Conservation (phyloP, 2,888 invertebrate genomes). For the Eueremaeus valkanovi region DNA sequence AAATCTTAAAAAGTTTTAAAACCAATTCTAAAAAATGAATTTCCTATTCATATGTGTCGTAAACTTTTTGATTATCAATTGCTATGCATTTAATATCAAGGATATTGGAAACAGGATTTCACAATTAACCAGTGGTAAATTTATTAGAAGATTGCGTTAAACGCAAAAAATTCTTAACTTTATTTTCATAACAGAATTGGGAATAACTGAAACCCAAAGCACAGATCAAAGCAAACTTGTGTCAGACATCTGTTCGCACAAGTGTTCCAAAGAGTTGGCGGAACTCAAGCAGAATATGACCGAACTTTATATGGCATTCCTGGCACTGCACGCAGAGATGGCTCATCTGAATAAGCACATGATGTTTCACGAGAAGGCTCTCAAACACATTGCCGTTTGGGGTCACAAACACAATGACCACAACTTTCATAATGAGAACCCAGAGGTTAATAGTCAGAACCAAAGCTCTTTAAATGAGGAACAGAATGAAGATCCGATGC, state of each 20-base stretch:
- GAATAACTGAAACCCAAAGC: not conserved
- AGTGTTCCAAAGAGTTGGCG: constrained; percentile 1
- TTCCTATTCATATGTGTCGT: not conserved
- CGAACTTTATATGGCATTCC: not conserved
- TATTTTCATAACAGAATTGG: not conserved
- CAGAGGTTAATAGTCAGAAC: not conserved
- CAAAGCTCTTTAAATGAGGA: not conserved
- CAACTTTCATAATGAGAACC: not conserved
- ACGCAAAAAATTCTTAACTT: not conserved
- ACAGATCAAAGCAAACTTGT: not conserved
- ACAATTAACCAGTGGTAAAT: not conserved
- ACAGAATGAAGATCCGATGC: not conserved
- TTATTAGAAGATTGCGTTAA: not conserved
- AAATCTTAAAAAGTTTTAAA: too few relatives aligned
- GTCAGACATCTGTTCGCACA: not conserved
- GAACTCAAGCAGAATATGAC: constrained; percentile 31
- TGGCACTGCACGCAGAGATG: not conserved
- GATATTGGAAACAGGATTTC: not conserved
- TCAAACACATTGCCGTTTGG: constrained; percentile 33
- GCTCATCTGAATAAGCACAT: constrained; percentile 29
- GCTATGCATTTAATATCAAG: not conserved
- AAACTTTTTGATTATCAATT: not conserved
- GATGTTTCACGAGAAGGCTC: constrained; percentile 29
- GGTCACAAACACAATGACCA: not conserved
- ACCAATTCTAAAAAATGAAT: not conserved